These are phyloP conservation scores for Triplophysa tibetana DNA, from an alignment of 2,113 vertebrate species.

Conservation along the genomic window DNA sequence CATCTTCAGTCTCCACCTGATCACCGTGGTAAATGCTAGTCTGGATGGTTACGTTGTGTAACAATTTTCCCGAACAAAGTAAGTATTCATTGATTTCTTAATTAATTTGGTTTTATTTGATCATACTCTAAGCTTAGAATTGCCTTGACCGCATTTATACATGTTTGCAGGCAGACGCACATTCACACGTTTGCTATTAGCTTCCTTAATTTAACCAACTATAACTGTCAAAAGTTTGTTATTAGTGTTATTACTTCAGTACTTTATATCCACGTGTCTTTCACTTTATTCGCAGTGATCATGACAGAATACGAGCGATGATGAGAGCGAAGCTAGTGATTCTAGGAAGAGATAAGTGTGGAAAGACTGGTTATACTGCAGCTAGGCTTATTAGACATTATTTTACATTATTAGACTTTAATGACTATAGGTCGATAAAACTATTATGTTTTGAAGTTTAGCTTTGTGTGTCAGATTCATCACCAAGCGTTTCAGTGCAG, in stretches of 20 bases:
- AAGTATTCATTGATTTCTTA: background rate
- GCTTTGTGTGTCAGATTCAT: conserved; percentile 77
- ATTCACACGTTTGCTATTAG: background rate
- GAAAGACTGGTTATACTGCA: conserved; percentile 55
- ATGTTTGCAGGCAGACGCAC: no score
- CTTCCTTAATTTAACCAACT: background rate
- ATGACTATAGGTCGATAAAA: background rate
- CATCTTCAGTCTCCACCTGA: background rate
- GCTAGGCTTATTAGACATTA: background rate
- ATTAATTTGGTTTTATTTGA: background rate
- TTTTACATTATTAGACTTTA: background rate
- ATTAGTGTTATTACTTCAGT: background rate
- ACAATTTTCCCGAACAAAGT: conserved; percentile 7
- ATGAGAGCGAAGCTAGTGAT: conserved; percentile 55
- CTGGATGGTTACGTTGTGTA: background rate
- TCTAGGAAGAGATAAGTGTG: conserved; percentile 59
- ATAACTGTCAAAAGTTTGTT: background rate
- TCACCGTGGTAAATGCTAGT: background rate
- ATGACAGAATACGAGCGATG: conserved; percentile 57
- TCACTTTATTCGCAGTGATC: background rate
- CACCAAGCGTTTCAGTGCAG: conserved; percentile 75
- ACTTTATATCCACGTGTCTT: background rate
- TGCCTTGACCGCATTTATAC: background rate
- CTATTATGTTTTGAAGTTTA: conserved; percentile 27
- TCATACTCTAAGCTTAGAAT: background rate